Evolutionary conservation across 2,113 vertebrate species (phyloP), one percentile per base, ranked within the genome.

Genomic region (Astatotilapia flaviijosephi): DNA sequence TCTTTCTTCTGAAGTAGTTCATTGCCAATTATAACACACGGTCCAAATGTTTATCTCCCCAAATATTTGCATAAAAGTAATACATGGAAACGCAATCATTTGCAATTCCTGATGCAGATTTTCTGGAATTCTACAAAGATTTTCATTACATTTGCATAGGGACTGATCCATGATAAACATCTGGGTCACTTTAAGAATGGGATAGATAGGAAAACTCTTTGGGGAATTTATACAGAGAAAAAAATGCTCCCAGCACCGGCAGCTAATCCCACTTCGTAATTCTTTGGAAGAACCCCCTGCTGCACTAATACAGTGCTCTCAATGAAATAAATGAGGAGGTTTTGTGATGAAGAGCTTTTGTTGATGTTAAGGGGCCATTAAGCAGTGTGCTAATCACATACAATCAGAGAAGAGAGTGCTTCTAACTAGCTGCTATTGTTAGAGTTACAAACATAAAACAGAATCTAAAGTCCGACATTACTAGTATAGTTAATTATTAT

Each of bases 181-280:
- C 10, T 49, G 53, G 40, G 56, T 3, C 49, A 28, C 33, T 58
- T 26, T 58, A 40, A 54, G 62, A 49, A 23, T 28, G 23, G n/a
- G 11, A 21, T 40, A 51, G 65, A 83, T 35, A 19, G 35, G 0
- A 70, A 51, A 75, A 75, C 58, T 51, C 45, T 68, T 33, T n/a
- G 45, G 56, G 56, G 19, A 62, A 55, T 40, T 81, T 58, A 26
- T 11, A 42, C 12, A 26, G 35, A 21, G 23, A n/a, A 53, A 62
- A 19, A 17, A 28, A 31, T 35, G 7, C 54, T 75, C 82, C 54
- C 53, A 15, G 14, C 53, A 55, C 21, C 15, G 40, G 65, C 26
- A 49, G 81, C 73, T 91, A 83, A 92, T 89, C 91, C 73, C 51
- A 60, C 75, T 85, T 80, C 70, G 60, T 85, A 82, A 65, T 70